These are phyloP conservation scores for Formica exsecta DNA, from an alignment of 1,140 invertebrate genomes.

Conservation along the genomic window DNA sequence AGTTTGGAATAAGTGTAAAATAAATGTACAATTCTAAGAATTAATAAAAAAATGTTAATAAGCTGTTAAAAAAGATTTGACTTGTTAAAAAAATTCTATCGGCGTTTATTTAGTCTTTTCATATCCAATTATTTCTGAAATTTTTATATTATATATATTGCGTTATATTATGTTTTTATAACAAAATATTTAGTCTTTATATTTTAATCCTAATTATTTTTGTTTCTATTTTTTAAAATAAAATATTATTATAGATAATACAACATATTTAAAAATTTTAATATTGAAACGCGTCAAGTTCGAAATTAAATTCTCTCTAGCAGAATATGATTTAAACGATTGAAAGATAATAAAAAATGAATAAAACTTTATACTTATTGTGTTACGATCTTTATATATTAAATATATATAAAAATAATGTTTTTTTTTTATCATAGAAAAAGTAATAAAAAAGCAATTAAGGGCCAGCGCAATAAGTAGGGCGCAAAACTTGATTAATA, in stretches of 20 bases:
- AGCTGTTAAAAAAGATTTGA: not conserved
- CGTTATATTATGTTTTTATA: not conserved
- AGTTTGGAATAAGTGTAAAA: not conserved
- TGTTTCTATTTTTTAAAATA: conserved; percentile 1
- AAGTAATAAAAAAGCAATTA: too few relatives aligned
- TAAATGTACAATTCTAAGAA: not conserved
- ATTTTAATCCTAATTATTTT: too few relatives aligned
- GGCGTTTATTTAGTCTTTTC: not conserved
- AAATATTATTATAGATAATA: not conserved
- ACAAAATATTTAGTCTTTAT: not conserved
- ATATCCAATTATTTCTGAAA: not conserved
- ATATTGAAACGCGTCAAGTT: not conserved
- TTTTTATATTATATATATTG: not conserved
- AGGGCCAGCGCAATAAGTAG: too few relatives aligned
- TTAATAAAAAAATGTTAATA: not conserved
- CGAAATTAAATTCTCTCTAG: not conserved
- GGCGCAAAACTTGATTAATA: too few relatives aligned
- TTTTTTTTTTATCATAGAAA: too few relatives aligned
- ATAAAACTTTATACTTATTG: not conserved
- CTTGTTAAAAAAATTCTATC: not conserved
- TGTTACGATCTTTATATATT: not conserved
- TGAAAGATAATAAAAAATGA: not conserved
- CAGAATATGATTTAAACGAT: not conserved
- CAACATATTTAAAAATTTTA: conserved; percentile 2
- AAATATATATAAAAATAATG: too few relatives aligned